Evolutionary conservation across 2,888 invertebrate genomes (phyloP).

Genomic region (Muschampia plurimacula): DNA sequence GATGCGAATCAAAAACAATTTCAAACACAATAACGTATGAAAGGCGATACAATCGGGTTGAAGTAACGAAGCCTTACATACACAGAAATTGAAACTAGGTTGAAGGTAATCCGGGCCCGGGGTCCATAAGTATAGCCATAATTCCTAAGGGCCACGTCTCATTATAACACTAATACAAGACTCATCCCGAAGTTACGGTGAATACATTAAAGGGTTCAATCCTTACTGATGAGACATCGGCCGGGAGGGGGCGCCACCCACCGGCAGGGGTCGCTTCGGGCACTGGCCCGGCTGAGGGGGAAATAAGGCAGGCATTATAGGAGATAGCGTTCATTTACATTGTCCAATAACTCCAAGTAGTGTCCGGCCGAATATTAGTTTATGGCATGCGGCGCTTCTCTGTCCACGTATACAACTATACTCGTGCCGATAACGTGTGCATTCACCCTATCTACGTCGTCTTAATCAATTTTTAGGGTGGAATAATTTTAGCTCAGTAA

Average conservation of each 20-base stretch:
- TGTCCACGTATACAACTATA: conserved; percentile 34
- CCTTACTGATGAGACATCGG: conserved; percentile 85
- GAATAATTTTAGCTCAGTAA: conserved; percentile 73
- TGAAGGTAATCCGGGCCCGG: conserved; percentile 75
- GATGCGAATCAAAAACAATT: conserved; percentile 34
- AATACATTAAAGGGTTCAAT: conserved; percentile 86
- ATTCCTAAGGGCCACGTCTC: conserved; percentile 85
- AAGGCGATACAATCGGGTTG: conserved; percentile 50
- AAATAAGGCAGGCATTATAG: conserved; percentile 84
- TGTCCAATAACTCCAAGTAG: conserved; percentile 86
- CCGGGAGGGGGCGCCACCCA: conserved; percentile 64
- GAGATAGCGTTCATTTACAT: conserved; percentile 86
- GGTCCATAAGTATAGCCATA: conserved; percentile 81
- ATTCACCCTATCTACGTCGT: conserved; percentile 40
- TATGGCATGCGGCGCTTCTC: conserved; percentile 70
- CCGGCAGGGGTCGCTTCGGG: conserved; percentile 74
- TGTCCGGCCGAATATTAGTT: conserved; percentile 85
- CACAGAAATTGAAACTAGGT: conserved; percentile 81
- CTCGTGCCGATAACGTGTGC: conserved; percentile 40
- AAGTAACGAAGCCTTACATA: conserved; percentile 65
- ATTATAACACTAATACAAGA: conserved; percentile 86
- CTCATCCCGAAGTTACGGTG: conserved; percentile 85
- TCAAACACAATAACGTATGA: conserved; percentile 18
- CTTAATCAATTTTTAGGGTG: conserved; percentile 63
- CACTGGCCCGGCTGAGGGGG: conserved; percentile 76